Conservation (phyloP, 2,888 invertebrate genomes). For the Lumbricus terrestris region DNA sequence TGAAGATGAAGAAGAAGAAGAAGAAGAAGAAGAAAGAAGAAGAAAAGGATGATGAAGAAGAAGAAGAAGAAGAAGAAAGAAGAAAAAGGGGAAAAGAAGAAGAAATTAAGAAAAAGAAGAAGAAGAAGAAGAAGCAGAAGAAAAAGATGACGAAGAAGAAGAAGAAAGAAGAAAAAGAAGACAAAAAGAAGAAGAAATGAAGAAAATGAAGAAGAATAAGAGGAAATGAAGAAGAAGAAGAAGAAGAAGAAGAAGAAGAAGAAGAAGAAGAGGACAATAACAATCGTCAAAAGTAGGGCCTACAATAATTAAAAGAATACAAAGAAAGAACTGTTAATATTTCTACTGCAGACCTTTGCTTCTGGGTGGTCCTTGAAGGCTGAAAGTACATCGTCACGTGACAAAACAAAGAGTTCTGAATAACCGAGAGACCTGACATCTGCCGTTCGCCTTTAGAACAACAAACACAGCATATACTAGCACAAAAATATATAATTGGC, state of each 20-base stretch:
- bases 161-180: too few relatives aligned
- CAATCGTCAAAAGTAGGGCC: neutral
- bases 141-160: too few relatives aligned
- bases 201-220: slow-evolving; percentile 11
- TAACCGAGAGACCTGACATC: slow-evolving; percentile 94
- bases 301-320: neutral
- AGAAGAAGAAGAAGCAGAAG: too few relatives aligned
- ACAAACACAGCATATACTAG: neutral
- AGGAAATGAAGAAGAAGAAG: neutral
- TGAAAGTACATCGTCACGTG: slow-evolving; percentile 86
- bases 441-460: slow-evolving; percentile 76
- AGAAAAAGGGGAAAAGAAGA: too few relatives aligned
- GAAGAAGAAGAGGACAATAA: neutral
- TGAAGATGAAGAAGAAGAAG: neutral
- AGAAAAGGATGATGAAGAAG: neutral
- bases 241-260: slow-evolving; percentile 20
- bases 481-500: neutral
- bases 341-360: slow-evolving; percentile 68
- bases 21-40: slow-evolving; percentile 5
- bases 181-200: neutral
- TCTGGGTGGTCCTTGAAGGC: slow-evolving; percentile 97
- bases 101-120: too few relatives aligned
- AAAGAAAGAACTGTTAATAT: neutral
- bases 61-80: neutral
- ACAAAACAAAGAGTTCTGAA: slow-evolving; percentile 88